Conservation (phyloP, 1,140 invertebrate species). For the Procambarus virginalis region DNA sequence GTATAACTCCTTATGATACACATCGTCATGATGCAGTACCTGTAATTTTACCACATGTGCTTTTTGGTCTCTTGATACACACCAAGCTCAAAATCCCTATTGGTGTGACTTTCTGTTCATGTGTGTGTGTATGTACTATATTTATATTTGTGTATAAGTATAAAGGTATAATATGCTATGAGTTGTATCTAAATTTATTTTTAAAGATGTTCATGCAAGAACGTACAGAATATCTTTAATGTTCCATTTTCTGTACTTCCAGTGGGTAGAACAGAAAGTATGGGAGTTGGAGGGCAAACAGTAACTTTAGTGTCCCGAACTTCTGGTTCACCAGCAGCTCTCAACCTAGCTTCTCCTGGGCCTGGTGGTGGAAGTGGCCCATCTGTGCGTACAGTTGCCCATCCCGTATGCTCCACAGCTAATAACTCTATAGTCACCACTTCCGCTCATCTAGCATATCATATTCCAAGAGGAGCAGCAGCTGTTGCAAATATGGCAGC, state of each 20-base stretch:
- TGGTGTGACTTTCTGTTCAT: no score
- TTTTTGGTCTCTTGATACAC: no score
- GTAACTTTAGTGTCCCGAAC: slow-evolving; percentile 49
- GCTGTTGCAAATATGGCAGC: slow-evolving; percentile 77
- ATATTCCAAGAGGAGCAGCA: slow-evolving; percentile 73
- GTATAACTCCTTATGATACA: no score
- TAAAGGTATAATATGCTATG: no score
- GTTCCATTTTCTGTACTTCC: not conserved
- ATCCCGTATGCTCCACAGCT: slow-evolving; percentile 5
- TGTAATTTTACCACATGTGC: no score
- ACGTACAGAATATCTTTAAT: no score
- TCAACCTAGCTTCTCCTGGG: slow-evolving; percentile 39
- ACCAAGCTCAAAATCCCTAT: no score
- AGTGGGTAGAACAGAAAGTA: slow-evolving; percentile 57
- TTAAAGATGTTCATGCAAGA: no score
- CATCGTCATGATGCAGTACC: no score
- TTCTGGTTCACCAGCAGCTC: slow-evolving; percentile 40
- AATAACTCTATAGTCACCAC: slow-evolving; percentile 31
- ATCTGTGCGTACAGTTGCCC: slow-evolving; percentile 51
- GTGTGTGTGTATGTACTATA: no score
- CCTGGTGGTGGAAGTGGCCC: slow-evolving; percentile 48
- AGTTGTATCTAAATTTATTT: no score
- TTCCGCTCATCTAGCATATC: slow-evolving; percentile 33
- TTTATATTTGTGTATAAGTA: no score
- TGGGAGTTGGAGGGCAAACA: slow-evolving; percentile 61